Percentiles rank a stretch among this genome's conserved stretches.
Conservation (phyloP, 2,797 vertebrate genomes). For the Danio jaintianensis region DNA sequence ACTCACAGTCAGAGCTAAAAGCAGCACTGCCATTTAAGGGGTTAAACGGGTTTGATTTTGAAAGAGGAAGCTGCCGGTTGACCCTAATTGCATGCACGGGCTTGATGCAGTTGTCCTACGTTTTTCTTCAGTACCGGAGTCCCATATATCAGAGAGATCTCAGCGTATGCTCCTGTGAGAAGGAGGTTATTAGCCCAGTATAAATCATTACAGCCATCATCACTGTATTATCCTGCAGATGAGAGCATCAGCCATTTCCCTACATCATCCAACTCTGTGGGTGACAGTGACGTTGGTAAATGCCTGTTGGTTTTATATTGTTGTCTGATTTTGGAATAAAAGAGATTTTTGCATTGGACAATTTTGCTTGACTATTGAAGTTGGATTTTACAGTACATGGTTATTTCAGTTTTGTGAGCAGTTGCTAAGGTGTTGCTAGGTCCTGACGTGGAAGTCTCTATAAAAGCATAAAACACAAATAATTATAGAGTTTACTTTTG, state of each 20-base stretch:
- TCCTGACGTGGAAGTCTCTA: background rate
- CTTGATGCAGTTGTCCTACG: conserved; percentile 17
- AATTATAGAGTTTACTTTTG: too few species aligned
- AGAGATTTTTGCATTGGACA: background rate
- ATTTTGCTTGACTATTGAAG: background rate
- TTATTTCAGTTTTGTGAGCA: background rate
- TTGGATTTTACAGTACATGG: background rate
- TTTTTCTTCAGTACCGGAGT: conserved; percentile 36
- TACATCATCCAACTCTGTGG: conserved; percentile 9
- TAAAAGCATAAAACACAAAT: too few species aligned
- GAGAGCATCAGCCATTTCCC: conserved; percentile 37
- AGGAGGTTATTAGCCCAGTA: conserved; percentile 57
- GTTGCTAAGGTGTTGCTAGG: conserved; percentile 1
- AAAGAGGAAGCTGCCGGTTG: conserved; percentile 38
- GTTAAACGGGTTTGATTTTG: conserved; percentile 17
- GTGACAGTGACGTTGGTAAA: conserved; percentile 5
- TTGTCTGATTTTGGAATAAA: background rate
- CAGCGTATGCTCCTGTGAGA: conserved; percentile 43
- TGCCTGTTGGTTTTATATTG: background rate
- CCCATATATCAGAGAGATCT: conserved; percentile 52
- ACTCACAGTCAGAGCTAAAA: background rate
- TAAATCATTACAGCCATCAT: conserved; percentile 53
- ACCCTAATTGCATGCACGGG: conserved; percentile 36
- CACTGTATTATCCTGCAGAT: conserved; percentile 33
- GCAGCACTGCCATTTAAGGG: conserved; percentile 45